phyloP scores from a whole-genome alignment of 2,797 vertebrate genomes.

The Podarcis lilfordi region DNA sequence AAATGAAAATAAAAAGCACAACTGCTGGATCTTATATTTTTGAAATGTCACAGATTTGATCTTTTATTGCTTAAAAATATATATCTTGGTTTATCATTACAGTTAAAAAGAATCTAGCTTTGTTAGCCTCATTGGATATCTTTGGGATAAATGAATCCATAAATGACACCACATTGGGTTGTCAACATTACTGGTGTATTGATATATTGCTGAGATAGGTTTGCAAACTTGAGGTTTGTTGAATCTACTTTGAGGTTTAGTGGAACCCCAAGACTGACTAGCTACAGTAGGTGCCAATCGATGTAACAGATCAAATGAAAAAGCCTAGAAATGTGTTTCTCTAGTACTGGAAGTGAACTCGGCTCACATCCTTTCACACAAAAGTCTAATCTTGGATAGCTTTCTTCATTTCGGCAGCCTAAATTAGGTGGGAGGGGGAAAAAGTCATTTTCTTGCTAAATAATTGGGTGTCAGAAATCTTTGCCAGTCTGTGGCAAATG shows the following conservation, averaged over 20 bases:
- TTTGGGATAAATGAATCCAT: background rate
- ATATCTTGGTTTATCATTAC: background rate
- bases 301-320: background rate
- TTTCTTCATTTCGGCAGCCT: too few species aligned
- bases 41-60: background rate
- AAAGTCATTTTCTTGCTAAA: too few species aligned
- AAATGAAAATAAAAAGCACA: background rate
- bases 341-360: too few species aligned
- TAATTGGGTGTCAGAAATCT: too few species aligned
- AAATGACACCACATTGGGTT: background rate
- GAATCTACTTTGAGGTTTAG: background rate
- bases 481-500: too few species aligned
- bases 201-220: background rate
- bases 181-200: background rate
- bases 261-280: background rate
- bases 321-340: too few species aligned
- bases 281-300: background rate
- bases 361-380: too few species aligned
- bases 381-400: too few species aligned
- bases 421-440: too few species aligned
- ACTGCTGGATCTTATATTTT: background rate
- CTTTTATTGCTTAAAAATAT: background rate
- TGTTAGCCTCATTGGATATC: background rate
- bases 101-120: background rate
- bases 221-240: background rate